A percentile compares a stretch with the other conserved stretches of the same genome.
phyloP scores from a whole-genome alignment of 2,113 vertebrate species.

The Bos indicus region DNA sequence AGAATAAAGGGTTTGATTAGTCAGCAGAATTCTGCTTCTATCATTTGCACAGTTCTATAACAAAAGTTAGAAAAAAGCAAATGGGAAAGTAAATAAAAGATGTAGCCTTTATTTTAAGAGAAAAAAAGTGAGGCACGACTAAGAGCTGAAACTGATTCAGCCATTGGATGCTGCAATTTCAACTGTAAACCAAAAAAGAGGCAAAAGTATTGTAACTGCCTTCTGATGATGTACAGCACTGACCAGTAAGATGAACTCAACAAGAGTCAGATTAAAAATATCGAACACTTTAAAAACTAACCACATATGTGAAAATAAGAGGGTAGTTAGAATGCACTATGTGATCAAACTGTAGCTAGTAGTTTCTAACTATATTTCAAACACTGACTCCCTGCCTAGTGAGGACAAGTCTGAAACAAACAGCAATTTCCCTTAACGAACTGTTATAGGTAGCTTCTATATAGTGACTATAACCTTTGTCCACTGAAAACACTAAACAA shows the following conservation, averaged over 20 bases:
- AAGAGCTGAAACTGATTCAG: not conserved
- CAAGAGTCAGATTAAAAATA: not conserved
- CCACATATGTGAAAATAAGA: not conserved
- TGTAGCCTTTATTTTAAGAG: conserved; percentile 37
- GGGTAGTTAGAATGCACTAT: not conserved
- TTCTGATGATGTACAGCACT: not conserved
- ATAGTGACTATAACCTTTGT: not conserved
- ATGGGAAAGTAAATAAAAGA: conserved; percentile 15
- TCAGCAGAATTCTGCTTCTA: conserved; percentile 27
- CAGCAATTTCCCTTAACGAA: conserved; percentile 25
- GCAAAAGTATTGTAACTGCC: not conserved
- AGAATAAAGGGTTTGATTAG: not conserved
- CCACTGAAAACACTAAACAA: not conserved
- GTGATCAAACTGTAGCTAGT: not conserved
- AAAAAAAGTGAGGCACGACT: not conserved
- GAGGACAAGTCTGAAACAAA: conserved; percentile 36
- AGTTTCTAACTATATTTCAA: not conserved
- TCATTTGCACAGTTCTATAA: not conserved
- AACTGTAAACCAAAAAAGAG: conserved; percentile 22
- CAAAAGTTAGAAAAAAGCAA: not conserved
- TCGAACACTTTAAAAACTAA: not conserved
- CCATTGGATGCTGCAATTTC: not conserved
- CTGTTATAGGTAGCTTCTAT: not conserved
- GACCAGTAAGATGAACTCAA: not conserved
- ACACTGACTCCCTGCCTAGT: not conserved